phyloP scores from a whole-genome alignment of 2,113 vertebrate genomes.

The Hemibagrus wyckioides region DNA sequence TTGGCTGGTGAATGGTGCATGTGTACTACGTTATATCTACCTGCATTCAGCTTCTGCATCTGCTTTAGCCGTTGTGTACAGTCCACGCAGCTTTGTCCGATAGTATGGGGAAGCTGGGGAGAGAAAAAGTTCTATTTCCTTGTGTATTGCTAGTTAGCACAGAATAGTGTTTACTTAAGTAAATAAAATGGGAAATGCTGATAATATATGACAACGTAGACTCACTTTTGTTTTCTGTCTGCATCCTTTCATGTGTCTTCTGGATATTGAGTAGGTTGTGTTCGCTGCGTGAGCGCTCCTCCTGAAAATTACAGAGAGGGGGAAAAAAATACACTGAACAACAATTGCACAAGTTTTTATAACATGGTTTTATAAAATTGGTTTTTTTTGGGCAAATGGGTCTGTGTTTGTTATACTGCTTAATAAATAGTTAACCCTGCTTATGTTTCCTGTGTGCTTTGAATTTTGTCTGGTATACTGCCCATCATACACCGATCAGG shows the following conservation, averaged over 20 bases:
- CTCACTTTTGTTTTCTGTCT: slow-evolving; percentile 92
- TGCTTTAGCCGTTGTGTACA: slow-evolving; percentile 90
- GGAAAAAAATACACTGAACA: neutral
- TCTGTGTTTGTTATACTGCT: neutral
- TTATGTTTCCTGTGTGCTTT: neutral
- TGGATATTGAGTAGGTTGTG: slow-evolving; percentile 93
- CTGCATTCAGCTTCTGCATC: slow-evolving; percentile 91
- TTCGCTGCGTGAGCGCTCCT: slow-evolving; percentile 87
- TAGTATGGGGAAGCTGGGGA: slow-evolving; percentile 87
- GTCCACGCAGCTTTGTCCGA: slow-evolving; percentile 86
- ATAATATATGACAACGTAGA: slow-evolving; percentile 9
- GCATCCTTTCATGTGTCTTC: slow-evolving; percentile 93
- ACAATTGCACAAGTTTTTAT: neutral
- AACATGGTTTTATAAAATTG: neutral
- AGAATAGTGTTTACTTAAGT: neutral
- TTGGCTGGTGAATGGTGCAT: neutral
- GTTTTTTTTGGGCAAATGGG: no score
- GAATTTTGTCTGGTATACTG: neutral
- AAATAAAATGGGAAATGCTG: neutral
- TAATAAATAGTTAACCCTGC: neutral
- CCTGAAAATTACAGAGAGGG: slow-evolving; percentile 71
- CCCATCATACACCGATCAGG: no score
- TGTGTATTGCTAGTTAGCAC: neutral
- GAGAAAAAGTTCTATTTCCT: slow-evolving; percentile 13
- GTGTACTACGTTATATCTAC: slow-evolving; percentile 62